These are phyloP conservation scores for Brachionus asplanchnoidis DNA, from an alignment of 1,140 invertebrate genomes.

Conservation along the genomic window DNA sequence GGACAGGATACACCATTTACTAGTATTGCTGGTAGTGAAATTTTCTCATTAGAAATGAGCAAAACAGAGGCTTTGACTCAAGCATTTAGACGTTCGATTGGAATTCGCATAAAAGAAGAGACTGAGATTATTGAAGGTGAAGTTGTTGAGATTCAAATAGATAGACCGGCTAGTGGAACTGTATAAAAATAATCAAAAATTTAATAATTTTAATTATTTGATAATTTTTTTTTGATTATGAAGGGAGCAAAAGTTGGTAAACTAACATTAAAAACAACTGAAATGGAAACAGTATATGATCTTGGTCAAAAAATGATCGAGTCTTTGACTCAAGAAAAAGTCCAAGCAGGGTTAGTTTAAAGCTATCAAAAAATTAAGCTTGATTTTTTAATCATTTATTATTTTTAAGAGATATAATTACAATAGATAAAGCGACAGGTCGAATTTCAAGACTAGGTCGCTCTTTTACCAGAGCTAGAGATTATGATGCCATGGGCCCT, in stretches of 20 bases:
- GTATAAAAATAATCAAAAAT: constrained; percentile 47
- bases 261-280: constrained; percentile 92
- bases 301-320: constrained; percentile 98
- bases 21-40: constrained; percentile 93
- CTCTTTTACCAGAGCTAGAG: constrained; percentile 86
- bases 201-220: neutral
- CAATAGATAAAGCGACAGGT: constrained; percentile 94
- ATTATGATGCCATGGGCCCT: constrained; percentile 93
- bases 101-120: constrained; percentile 94
- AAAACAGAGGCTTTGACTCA: constrained; percentile 97
- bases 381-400: neutral
- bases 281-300: constrained; percentile 99
- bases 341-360: constrained; percentile 61
- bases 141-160: constrained; percentile 94
- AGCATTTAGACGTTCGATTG: constrained; percentile 92
- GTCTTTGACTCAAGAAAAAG: constrained; percentile 89
- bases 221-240: too few relatives aligned
- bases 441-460: constrained; percentile 90
- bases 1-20: constrained; percentile 94
- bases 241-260: constrained; percentile 79
- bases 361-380: neutral
- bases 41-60: constrained; percentile 96
- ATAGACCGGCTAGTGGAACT: constrained; percentile 80
- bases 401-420: constrained; percentile 78
- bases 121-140: constrained; percentile 98